Conservation (phyloP, 2,888 invertebrate genomes). For the Hydraecia micacea region DNA sequence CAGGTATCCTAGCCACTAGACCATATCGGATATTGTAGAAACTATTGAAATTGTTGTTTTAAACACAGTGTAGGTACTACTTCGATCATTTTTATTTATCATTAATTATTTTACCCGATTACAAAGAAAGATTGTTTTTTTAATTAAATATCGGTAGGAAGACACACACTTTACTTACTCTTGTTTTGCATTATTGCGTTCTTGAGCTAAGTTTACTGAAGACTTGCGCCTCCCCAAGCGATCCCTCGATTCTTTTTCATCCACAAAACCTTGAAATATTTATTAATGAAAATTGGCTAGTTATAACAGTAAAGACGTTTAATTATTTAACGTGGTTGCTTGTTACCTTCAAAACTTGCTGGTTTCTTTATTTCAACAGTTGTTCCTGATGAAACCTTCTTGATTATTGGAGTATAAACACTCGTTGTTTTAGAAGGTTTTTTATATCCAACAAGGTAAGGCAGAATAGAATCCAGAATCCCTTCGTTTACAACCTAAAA, state of each 20-base stretch:
- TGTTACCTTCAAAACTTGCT: slow-evolving; percentile 86
- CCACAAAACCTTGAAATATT: slow-evolving; percentile 80
- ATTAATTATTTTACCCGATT: neutral
- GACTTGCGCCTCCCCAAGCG: slow-evolving; percentile 88
- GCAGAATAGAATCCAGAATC: slow-evolving; percentile 94
- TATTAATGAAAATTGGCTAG: neutral
- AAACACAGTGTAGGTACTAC: fast-evolving
- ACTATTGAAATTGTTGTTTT: slow-evolving; percentile 40
- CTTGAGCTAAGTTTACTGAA: slow-evolving; percentile 82
- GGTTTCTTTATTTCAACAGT: slow-evolving; percentile 87
- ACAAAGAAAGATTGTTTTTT: neutral
- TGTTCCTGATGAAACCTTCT: slow-evolving; percentile 81
- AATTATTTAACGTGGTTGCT: neutral
- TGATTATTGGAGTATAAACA: slow-evolving; percentile 89
- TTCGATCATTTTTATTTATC: neutral
- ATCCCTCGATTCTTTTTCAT: slow-evolving; percentile 86
- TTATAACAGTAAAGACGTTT: neutral
- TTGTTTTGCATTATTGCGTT: slow-evolving; percentile 83
- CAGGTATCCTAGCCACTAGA: slow-evolving; percentile 93
- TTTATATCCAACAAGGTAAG: slow-evolving; percentile 92
- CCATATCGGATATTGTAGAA: slow-evolving; percentile 82
- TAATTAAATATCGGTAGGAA: neutral
- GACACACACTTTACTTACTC: slow-evolving; percentile 80
- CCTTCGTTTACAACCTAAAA: slow-evolving; percentile 94
- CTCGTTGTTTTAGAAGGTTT: slow-evolving; percentile 89